These are phyloP conservation scores for Chirona hameri DNA, from an alignment of 2,888 invertebrate genomes.

Conservation along the genomic window DNA sequence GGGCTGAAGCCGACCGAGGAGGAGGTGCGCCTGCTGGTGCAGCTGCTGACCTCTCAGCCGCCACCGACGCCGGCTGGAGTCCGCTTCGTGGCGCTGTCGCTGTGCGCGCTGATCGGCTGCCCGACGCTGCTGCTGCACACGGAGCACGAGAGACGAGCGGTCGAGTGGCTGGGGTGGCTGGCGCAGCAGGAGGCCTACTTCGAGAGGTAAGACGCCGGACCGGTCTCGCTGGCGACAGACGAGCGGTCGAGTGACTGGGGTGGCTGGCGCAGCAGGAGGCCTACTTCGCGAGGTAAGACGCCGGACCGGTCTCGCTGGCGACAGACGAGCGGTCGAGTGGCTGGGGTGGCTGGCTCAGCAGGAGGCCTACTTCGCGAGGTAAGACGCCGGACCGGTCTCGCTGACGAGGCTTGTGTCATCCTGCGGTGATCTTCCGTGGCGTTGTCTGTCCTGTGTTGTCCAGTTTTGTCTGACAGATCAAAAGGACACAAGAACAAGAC, in stretches of 20 bases:
- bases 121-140: constrained; percentile 73
- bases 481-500: too few species aligned
- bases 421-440: too few species aligned
- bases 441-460: too few species aligned
- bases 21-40: constrained; percentile 77
- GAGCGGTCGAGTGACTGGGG: constrained; percentile 53
- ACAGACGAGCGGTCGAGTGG: constrained; percentile 44
- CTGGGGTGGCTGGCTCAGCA: constrained; percentile 85
- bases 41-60: constrained; percentile 81
- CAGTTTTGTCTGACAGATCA: too few species aligned
- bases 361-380: constrained; percentile 81
- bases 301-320: too few species aligned
- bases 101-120: constrained; percentile 92
- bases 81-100: constrained; percentile 83
- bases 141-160: constrained; percentile 65
- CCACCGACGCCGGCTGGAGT: constrained; percentile 88
- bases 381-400: constrained; percentile 36
- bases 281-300: constrained; percentile 68
- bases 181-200: constrained; percentile 86
- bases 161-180: constrained; percentile 67
- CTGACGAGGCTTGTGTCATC: too few species aligned
- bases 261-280: constrained; percentile 89
- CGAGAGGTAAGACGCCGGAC: constrained; percentile 56
- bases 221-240: constrained; percentile 43
- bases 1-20: constrained; percentile 89